phyloP scores from a whole-genome alignment of 2,113 vertebrate species.

The Myotis brandtii region DNA sequence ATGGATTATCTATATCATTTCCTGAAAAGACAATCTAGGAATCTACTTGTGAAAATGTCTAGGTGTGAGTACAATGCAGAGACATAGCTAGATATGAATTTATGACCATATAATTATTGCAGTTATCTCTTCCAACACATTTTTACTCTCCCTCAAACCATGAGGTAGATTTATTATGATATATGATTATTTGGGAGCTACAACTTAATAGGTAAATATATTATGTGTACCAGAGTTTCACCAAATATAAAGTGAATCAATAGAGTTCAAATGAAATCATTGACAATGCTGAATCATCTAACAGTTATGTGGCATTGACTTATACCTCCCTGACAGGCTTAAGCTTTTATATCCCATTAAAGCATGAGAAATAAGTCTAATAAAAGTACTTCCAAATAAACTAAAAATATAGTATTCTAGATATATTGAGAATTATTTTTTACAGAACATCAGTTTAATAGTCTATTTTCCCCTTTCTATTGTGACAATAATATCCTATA shows the following conservation, averaged over 20 bases:
- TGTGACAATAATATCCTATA: background rate
- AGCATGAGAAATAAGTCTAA: conserved; percentile 42
- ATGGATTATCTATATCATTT: background rate
- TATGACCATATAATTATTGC: conserved; percentile 29
- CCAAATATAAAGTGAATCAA: conserved; percentile 65
- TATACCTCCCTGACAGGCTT: conserved; percentile 31
- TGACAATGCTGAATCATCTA: conserved; percentile 54
- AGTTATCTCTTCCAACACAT: background rate
- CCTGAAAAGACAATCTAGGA: background rate
- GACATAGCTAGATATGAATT: conserved; percentile 43
- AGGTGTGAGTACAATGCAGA: background rate
- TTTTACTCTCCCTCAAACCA: conserved; percentile 10
- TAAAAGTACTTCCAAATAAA: conserved; percentile 54
- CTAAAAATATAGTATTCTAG: conserved; percentile 16
- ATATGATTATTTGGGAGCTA: conserved; percentile 14
- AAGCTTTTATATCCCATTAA: conserved; percentile 62
- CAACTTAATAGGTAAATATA: conserved; percentile 62
- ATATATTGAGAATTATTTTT: conserved; percentile 37
- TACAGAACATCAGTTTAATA: conserved; percentile 47
- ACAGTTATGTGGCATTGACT: conserved; percentile 22
- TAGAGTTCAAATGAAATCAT: conserved; percentile 69
- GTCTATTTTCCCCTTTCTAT: conserved; percentile 13
- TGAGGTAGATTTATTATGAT: conserved; percentile 39
- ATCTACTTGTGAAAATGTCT: conserved; percentile 1
- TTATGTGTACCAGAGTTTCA: conserved; percentile 55